Conservation (phyloP, 2,888 invertebrate species). For the Petrolisthes cinctipes region DNA sequence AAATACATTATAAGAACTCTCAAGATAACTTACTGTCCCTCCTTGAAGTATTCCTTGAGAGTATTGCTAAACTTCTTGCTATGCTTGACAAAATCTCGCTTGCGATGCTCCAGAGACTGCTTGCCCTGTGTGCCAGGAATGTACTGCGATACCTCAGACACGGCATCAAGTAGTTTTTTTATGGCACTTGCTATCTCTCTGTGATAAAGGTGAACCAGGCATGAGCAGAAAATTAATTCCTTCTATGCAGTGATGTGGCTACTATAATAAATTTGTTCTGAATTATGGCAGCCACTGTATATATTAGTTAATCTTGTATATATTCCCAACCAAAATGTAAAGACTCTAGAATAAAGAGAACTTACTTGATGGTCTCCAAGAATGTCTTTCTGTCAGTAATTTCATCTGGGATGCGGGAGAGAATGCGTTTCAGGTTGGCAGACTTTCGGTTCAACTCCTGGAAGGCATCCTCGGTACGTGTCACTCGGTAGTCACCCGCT, state of each 20-base stretch:
- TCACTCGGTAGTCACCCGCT: constrained; percentile 81
- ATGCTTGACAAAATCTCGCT: constrained; percentile 98
- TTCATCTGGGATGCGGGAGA: constrained; percentile 98
- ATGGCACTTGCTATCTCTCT: constrained; percentile 98
- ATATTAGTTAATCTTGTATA: background rate
- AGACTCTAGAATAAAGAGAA: constrained; percentile 54
- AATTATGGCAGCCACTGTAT: no score
- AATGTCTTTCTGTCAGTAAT: constrained; percentile 98
- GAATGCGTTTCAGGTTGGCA: constrained; percentile 90
- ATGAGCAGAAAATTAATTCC: background rate
- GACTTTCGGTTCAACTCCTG: constrained; percentile 96
- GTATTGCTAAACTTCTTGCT: constrained; percentile 99
- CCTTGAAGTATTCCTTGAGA: constrained; percentile 97
- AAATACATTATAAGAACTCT: background rate
- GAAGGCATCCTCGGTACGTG: constrained; percentile 93
- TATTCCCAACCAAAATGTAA: no score
- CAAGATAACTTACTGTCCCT: constrained; percentile 89
- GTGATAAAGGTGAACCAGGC: constrained; percentile 67
- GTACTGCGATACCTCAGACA: constrained; percentile 92
- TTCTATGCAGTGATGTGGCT: no score
- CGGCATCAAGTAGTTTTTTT: constrained; percentile 94
- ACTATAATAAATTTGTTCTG: no score
- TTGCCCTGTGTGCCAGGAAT: constrained; percentile 90
- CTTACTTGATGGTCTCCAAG: constrained; percentile 98
- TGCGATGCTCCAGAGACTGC: constrained; percentile 94